Base-by-base conservation (phyloP, 2,888 invertebrate genomes). In the Plebejus argus region DNA sequence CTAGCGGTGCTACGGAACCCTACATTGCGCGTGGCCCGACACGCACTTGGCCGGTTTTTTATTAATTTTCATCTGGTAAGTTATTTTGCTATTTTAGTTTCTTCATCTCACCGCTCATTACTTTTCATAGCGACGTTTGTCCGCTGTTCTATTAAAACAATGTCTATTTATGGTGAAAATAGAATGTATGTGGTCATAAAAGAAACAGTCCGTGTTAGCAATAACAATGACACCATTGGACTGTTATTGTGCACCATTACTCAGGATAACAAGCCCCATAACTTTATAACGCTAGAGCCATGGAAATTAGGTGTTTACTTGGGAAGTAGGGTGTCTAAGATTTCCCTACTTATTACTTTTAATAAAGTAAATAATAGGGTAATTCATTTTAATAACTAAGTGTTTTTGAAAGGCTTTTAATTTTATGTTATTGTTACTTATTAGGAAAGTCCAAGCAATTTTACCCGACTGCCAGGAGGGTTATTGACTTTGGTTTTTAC, bases 241-340 rank as follows among this genome's bases (percentile, higher is more conserved):
- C 49, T 28, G 74, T 28, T 28, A 53, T 28, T 49, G 53, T 53
- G 23, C 53, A 53, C 23, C 74, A 74, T 74, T 74, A 74, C 74
- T 74, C 74, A 53, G 53, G 7, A 53, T 53, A 18, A 74, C 23
- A 53, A 74, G 74, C 53, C 74, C 74, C 74, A 74, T 74, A 74
- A 74, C 49, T 75, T 35, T 58, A 61, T 15, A 66, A 15, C 70
- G 66, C 12, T 49, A 33, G 75, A 15, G 23, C 23, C 70, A 53
- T 33, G 23, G 20, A 78, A 33, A 76, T 76, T 77, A 70, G 53
- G 18, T 66, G 58, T 76, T 76, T 77, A 78, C 79, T 71, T 77
- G 70, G 76, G 77, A 79, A 66, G 10, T 45, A 12, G 45, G 10
- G 45, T 45, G 10, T 45, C 45, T 45, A 12, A 10, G 45, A 45